Conservation (phyloP, 1,140 invertebrate genomes). For the Zaprionus tsacasi region DNA sequence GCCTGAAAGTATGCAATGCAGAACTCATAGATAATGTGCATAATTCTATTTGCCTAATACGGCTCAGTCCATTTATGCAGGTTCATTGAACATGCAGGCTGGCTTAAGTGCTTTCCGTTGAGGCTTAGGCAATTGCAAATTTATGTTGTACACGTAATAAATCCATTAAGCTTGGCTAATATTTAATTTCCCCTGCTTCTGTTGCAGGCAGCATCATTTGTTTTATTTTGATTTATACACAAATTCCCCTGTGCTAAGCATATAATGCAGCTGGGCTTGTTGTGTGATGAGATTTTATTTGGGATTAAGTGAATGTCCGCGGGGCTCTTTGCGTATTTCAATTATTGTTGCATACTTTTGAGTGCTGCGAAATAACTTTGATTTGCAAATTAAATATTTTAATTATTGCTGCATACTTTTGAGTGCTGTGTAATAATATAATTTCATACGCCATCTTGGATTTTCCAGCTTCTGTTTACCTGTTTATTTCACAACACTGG, state of each 20-base stretch:
- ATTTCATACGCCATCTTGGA: background rate
- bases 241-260: background rate
- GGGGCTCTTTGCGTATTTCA: background rate
- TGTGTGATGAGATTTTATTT: background rate
- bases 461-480: background rate
- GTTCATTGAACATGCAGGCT: background rate
- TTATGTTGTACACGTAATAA: background rate
- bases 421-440: background rate
- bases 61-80: background rate
- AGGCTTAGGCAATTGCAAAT: background rate
- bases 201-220: too few relatives aligned
- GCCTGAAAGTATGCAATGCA: background rate
- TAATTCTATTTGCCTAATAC: background rate
- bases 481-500: background rate
- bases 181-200: background rate
- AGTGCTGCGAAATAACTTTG: background rate
- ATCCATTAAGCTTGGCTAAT: conserved; percentile 3
- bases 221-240: background rate
- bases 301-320: background rate
- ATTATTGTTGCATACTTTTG: conserved; percentile 18
- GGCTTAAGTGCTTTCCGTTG: background rate
- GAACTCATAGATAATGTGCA: background rate
- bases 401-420: conserved; percentile 18
- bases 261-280: background rate
- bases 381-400: background rate